Evolutionary conservation across 2,888 invertebrate genomes (phyloP).

Genomic region (Mythimna loreyi): DNA sequence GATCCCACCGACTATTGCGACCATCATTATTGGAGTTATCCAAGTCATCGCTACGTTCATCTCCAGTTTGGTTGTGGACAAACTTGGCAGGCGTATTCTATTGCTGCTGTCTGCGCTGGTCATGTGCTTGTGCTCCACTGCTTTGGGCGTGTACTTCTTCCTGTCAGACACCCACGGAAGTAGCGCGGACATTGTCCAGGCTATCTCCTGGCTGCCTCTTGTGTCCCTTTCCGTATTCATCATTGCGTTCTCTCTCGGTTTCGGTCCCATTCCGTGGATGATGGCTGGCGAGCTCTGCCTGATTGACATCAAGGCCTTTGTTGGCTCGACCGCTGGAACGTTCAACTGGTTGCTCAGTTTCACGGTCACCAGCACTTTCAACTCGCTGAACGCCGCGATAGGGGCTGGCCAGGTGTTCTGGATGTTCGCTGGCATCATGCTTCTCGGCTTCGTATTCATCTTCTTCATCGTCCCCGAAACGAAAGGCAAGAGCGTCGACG

Average conservation of each 20-base stretch:
- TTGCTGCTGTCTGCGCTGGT: constrained; percentile 93
- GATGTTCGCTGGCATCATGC: constrained; percentile 93
- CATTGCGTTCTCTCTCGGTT: constrained; percentile 95
- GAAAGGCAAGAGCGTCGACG: constrained; percentile 93
- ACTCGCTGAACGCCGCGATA: constrained; percentile 89
- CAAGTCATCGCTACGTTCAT: constrained; percentile 95
- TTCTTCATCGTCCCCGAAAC: constrained; percentile 93
- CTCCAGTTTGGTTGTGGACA: constrained; percentile 95
- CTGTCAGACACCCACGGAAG: constrained; percentile 78
- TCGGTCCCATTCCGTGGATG: constrained; percentile 97
- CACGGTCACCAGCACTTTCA: constrained; percentile 94
- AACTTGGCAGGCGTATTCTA: constrained; percentile 94
- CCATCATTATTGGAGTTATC: constrained; percentile 96
- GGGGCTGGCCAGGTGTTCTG: constrained; percentile 93
- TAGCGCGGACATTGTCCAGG: constrained; percentile 80
- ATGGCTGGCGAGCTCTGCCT: constrained; percentile 95
- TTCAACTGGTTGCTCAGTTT: constrained; percentile 96
- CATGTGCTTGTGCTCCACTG: constrained; percentile 93
- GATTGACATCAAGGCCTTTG: constrained; percentile 94
- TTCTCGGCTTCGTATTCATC: constrained; percentile 92
- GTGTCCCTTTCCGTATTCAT: constrained; percentile 94
- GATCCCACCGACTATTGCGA: constrained; percentile 91
- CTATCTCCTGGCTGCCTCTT: constrained; percentile 94
- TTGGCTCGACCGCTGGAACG: constrained; percentile 94
- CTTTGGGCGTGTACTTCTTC: constrained; percentile 94